Evolutionary conservation across 1,140 invertebrate species (phyloP).

Genomic region (Pseudobourletiella spinata): DNA sequence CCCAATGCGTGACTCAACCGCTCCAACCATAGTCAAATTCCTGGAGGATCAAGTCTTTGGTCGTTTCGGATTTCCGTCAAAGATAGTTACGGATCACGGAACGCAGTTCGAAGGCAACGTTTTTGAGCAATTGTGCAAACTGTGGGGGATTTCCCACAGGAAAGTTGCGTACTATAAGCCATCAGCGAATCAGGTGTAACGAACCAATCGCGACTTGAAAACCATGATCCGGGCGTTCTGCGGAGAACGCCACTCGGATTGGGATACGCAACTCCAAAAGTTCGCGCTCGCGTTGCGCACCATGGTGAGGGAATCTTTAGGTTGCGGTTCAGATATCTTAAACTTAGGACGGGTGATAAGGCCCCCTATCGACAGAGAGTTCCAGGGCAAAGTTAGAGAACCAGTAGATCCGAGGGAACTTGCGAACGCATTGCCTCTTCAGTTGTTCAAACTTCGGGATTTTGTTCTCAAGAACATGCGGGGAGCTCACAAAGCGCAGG

Average conservation of each 20-base stretch:
- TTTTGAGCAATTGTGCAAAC: slow-evolving; percentile 10
- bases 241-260: slow-evolving; percentile 38
- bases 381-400: background rate
- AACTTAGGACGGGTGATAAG: slow-evolving; percentile 40
- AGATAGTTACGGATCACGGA: slow-evolving; percentile 38
- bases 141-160: slow-evolving; percentile 9
- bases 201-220: slow-evolving; percentile 44
- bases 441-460: background rate
- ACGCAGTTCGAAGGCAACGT: slow-evolving; percentile 16
- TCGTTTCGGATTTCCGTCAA: slow-evolving; percentile 36
- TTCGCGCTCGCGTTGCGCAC: slow-evolving; percentile 43
- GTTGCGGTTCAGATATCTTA: slow-evolving; percentile 39
- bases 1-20: slow-evolving; percentile 36
- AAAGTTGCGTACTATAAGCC: slow-evolving; percentile 41
- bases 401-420: background rate
- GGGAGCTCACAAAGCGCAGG: background rate
- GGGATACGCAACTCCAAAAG: slow-evolving; percentile 39
- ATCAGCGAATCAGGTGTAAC: slow-evolving; percentile 41
- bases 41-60: slow-evolving; percentile 36
- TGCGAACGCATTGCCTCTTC: background rate
- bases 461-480: background rate
- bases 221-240: slow-evolving; percentile 40
- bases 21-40: slow-evolving; percentile 35
- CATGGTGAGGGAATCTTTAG: slow-evolving; percentile 38
- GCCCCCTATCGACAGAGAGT: slow-evolving; percentile 14